Base-by-base conservation (phyloP, 2,113 vertebrate genomes). In the Proteles cristata region DNA sequence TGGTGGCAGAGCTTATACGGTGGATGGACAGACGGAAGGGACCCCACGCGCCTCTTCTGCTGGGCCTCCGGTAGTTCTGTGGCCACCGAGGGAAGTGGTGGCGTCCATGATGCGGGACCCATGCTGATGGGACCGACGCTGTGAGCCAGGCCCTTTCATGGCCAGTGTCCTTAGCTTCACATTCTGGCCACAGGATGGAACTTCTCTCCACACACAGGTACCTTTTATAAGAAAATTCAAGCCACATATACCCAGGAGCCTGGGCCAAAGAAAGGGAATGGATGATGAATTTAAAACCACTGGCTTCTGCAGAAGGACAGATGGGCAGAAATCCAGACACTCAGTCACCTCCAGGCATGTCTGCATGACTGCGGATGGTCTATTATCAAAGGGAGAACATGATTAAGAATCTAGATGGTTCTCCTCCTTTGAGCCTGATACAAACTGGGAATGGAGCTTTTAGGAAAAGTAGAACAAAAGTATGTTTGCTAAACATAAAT, bases 31-130 rank as follows among this genome's bases (percentile, higher is more conserved):
- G 31, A 53, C 2, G 48, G 43, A 12, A 63, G 58, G 80, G 53
- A 43, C 4, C 2, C n/a, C 4, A 2, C 0, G 10, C 0, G 68
- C 55, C 4, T 23, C 7, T 66, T 43, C 71, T 17, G 12, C 35
- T 11, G 11, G 25, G 45, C 77, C 53, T 48, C 6, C 12, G 14
- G 58, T 48, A 16, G 33, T 2, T 43, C 15, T 53, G 61, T 33
- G 55, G 63, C 39, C 63, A 1, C 26, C 0, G 0, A 76, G 76
- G 61, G 69, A 55, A n/a, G 23, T n/a, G 53, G 84, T 17, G 33
- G 23, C 11, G 19, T 39, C 48, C 17, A 26, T 0, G 0, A 43
- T 0, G 16, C 10, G 23, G 58, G 87, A 43, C n/a, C 12, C 4
- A 15, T 11, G 10, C n/a, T 55, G 16, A 14, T 31, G 35, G 65